Evolutionary conservation across 1,140 invertebrate genomes (phyloP), one percentile per base, ranked within the genome.

Genomic region (Drosophila cardini): DNA sequence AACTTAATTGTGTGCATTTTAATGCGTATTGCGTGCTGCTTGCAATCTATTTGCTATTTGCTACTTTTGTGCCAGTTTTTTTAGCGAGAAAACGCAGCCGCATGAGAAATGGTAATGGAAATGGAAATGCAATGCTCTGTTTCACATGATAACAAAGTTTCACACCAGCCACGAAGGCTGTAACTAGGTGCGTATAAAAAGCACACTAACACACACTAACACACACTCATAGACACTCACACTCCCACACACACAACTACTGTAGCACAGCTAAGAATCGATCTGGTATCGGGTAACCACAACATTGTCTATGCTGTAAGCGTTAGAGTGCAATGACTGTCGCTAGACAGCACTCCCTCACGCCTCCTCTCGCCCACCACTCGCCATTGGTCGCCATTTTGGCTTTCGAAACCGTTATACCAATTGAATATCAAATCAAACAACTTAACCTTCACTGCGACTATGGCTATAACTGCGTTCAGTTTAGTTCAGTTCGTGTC

Each of bases 351-450:
- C 21, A 26, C 21, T 26, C 21, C 21, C 21, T 5, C 21, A 26
- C 21, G 21, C 21, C 21, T 5, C 21, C 21, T 26, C 21, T 26
- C 21, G 2, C 1, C 21, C 1, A 26, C 21, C 5, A 5, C 21
- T 26, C 21, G 21, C 21, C 21, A 26, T 61, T 69, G 72, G 30
- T 52, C 57, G 65, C 65, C 72, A 74, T 74, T 70, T 74, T 74
- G 63, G 82, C 82, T 86, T 86, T 86, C 82, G 79, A 86, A 87
- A 79, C 74, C 57, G 79, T 81, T 78, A 69, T 78, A 78, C 75
- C 80, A 68, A 86, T 87, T 79, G 82, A 86, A 86, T 86, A 86
- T 87, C 83, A 86, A 86, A 87, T 82, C 72, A 76, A 60, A 36
- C 69, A 63, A 48, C 56, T 87, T 86, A 86, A 86, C 82, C 82